phyloP scores from a whole-genome alignment of 2,888 invertebrate genomes.

The Epinotia ramella region DNA sequence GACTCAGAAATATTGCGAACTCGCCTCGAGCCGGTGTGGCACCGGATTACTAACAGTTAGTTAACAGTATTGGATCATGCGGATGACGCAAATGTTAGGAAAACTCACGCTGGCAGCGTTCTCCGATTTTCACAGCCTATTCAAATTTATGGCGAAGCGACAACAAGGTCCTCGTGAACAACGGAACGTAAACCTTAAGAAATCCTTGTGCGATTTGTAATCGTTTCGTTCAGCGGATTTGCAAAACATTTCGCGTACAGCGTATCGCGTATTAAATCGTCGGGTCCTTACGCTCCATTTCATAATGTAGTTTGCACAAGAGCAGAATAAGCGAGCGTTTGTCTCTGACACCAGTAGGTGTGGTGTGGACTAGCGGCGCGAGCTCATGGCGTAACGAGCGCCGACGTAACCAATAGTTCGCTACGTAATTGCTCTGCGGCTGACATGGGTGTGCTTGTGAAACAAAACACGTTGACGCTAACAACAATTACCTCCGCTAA shows the following conservation, averaged over 20 bases:
- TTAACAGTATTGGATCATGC: constrained; percentile 75
- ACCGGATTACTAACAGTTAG: constrained; percentile 75
- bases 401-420: constrained; percentile 44
- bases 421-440: constrained; percentile 42
- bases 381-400: constrained; percentile 44
- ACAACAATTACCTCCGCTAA: constrained; percentile 38
- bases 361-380: constrained; percentile 46
- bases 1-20: constrained; percentile 68
- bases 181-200: constrained; percentile 59
- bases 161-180: constrained; percentile 52
- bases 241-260: constrained; percentile 65
- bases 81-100: constrained; percentile 69
- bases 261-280: constrained; percentile 66
- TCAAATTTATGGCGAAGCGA: constrained; percentile 60
- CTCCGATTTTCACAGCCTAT: constrained; percentile 58
- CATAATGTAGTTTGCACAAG: constrained; percentile 76
- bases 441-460: constrained; percentile 43
- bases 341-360: constrained; percentile 61
- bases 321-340: constrained; percentile 66
- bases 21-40: constrained; percentile 62
- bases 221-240: constrained; percentile 61
- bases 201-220: constrained; percentile 73
- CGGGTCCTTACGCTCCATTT: constrained; percentile 76
- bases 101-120: constrained; percentile 62
- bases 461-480: constrained; percentile 39